Base-by-base conservation (phyloP, 2,113 vertebrate species). In the Pomatostomus ruficeps region DNA sequence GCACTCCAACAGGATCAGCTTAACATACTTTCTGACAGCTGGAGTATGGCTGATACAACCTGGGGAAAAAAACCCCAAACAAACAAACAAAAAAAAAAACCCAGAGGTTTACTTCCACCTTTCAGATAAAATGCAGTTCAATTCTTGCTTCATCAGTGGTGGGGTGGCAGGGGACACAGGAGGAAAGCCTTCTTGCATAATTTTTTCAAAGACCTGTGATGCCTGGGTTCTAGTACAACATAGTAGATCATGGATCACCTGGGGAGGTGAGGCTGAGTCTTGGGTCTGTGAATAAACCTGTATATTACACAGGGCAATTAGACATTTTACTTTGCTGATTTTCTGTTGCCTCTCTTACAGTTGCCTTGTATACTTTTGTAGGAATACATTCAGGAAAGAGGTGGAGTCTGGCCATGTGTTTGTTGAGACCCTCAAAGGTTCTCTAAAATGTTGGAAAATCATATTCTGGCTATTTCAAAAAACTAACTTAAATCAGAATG, bases 161-260 rank as follows among this genome's bases (percentile, higher is more conserved):
- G 22, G 7, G 7, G 2, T 58, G 19, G 9, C 22, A 61, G n/a
- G 15, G 23, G 11, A 42, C 0, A 0, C 14, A 62, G 15, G 22
- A 87, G 29, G 14, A 87, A 42, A 35, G 62, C 38, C 14, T 72
- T 6, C 29, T 62, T 84, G 38, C 23, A 14, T 62, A 17, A 4
- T 40, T 63, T 81, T 83, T 73, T 68, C 33, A 11, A 52, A 57
- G 61, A 33, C 6, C 4, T 71, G 11, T 3, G 29, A 14, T 58
- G 10, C 11, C 7, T 49, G 38, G 2, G 7, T 89, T 81, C 79
- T 40, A 54, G 29, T 59, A 23, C 26, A 43, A 40, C 10, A 29
- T 12, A 38, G 33, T 19, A 70, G 33, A 45, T 71, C 31, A 17
- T 61, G 49, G 11, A 29, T 51, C 12, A 42, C 18, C 25, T 63